Evolutionary conservation across 1,140 invertebrate species (phyloP), one percentile per base, ranked within the genome.

Genomic region (Ectropis grisescens): DNA sequence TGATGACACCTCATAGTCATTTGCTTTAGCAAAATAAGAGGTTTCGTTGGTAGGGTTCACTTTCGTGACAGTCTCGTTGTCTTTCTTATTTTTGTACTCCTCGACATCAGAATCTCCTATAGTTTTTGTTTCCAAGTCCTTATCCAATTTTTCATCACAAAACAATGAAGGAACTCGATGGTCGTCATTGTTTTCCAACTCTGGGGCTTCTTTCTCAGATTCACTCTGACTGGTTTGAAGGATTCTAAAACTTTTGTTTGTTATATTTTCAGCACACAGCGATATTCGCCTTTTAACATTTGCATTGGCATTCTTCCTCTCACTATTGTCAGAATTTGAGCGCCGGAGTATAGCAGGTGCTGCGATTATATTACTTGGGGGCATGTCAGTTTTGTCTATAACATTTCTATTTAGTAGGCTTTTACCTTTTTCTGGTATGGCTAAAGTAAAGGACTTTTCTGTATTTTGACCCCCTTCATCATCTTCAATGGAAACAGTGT

Each of bases 111-210:
- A 76, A 33, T 79, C 74, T 11, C 43, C 54, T 2, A 67, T 19
- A 28, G 42, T 55, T 52, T 79, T 82, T 2, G 50, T 43, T 29
- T 82, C 78, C 27, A 79, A 42, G 34, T 82, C 79, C 40, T 71
- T 78, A 15, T 84, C 82, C 8, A 84, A 34, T 37, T 84, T 80
- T 43, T 84, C 82, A 41, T 84, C 71, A 43, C 82, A 84, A 41
- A 82, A 82, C 14, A 84, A 37, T 2, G 79, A 84, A n/a, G 80
- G 72, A 4, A 82, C 66, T 9, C 70, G 62, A 33, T 74, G 67
- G 23, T 82, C 74, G 29, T 82, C 71, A 35, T 69, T 76, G 11
- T 37, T 49, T 6, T 74, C 68, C 9, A 14, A 57, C 55, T 2
- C 37, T n/a, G n/a, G n/a, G n/a, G n/a, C n/a, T n/a, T n/a, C n/a